phyloP scores from a whole-genome alignment of 2,113 vertebrate genomes.

The Pagrus major region DNA sequence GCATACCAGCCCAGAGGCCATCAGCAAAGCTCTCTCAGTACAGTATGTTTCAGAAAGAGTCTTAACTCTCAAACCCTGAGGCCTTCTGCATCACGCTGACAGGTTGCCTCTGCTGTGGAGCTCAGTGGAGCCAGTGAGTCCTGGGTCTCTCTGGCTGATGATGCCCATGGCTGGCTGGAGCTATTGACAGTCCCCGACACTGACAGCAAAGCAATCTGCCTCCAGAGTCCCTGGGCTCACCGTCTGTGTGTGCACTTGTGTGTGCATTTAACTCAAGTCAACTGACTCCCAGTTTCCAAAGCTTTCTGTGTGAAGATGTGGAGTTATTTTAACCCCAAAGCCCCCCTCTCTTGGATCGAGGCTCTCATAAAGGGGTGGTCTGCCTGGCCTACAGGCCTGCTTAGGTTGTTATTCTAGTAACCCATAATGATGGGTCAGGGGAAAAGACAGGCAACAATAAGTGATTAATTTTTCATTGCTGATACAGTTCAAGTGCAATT shows the following conservation, averaged over 20 bases:
- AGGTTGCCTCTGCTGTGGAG: slow-evolving; percentile 44
- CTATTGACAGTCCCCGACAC: slow-evolving; percentile 62
- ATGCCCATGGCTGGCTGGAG: slow-evolving; percentile 71
- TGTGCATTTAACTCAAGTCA: slow-evolving; percentile 62
- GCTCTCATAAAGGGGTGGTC: slow-evolving; percentile 41
- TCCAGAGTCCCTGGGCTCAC: slow-evolving; percentile 47
- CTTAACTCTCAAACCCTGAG: slow-evolving; percentile 14
- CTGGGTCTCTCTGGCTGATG: slow-evolving; percentile 57
- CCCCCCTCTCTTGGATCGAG: slow-evolving; percentile 26
- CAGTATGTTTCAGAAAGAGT: slow-evolving; percentile 29
- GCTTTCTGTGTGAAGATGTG: slow-evolving; percentile 62
- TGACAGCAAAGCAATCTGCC: slow-evolving; percentile 71
- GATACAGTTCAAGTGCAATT: slow-evolving; percentile 2
- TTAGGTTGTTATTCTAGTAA: slow-evolving; percentile 15
- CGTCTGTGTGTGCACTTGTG: slow-evolving; percentile 15
- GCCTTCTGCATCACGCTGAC: slow-evolving; percentile 34
- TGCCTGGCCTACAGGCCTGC: slow-evolving; percentile 10
- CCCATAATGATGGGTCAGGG: slow-evolving; percentile 11
- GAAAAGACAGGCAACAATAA: neutral
- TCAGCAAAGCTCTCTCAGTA: slow-evolving; percentile 18
- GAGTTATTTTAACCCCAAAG: slow-evolving; percentile 77
- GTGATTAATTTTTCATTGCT: neutral
- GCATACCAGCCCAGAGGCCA: slow-evolving; percentile 3
- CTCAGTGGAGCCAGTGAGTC: slow-evolving; percentile 68
- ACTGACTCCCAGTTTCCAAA: slow-evolving; percentile 65